Evolutionary conservation across 2,888 invertebrate genomes (phyloP).

Genomic region (Geophilus truncorum): DNA sequence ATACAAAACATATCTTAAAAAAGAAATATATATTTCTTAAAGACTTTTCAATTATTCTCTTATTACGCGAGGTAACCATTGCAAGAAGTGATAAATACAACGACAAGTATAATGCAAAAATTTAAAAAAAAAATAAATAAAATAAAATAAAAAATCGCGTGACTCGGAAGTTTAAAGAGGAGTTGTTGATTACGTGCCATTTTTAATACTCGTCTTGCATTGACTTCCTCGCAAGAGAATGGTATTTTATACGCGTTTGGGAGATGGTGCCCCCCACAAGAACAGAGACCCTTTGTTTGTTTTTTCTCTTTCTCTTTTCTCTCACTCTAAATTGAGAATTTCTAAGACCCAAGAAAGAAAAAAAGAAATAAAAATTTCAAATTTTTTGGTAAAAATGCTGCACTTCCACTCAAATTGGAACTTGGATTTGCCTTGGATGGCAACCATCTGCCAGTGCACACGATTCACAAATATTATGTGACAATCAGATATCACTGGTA

Average conservation of each 20-base stretch:
- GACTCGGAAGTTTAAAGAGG: background rate
- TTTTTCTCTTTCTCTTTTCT: too few species aligned
- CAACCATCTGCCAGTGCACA: slow-evolving; percentile 7
- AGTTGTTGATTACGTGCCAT: background rate
- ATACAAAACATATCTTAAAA: slow-evolving; percentile 32
- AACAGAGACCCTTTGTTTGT: background rate
- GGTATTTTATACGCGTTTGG: background rate
- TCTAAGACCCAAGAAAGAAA: background rate
- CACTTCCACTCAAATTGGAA: background rate
- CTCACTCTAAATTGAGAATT: background rate
- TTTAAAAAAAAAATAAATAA: background rate
- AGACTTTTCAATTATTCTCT: slow-evolving; percentile 25
- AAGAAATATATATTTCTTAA: slow-evolving; percentile 31
- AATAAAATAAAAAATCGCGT: background rate
- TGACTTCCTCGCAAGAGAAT: background rate
- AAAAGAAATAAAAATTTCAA: background rate
- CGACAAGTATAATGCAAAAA: slow-evolving; percentile 5
- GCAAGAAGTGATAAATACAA: slow-evolving; percentile 18
- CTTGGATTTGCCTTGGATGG: background rate
- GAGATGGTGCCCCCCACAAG: background rate
- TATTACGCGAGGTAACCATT: background rate
- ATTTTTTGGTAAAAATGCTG: background rate
- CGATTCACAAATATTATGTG: slow-evolving; percentile 25
- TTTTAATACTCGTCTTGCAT: slow-evolving; percentile 5
- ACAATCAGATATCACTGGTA: slow-evolving; percentile 34